Conservation (phyloP, 2,797 vertebrate species). For the Danio jaintianensis region DNA sequence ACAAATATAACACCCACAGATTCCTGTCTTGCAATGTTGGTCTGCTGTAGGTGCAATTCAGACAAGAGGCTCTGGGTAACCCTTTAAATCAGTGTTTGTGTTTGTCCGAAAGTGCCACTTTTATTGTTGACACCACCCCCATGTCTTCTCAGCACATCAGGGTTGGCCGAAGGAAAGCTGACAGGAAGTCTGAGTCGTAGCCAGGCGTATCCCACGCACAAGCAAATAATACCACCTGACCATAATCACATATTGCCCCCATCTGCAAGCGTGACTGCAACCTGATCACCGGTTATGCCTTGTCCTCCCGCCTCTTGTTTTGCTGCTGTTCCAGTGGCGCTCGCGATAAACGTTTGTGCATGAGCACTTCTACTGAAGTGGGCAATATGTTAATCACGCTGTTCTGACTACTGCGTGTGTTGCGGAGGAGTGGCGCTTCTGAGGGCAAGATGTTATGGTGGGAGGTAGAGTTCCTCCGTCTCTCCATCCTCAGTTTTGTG, state of each 20-base stretch:
- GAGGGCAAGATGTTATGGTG: conserved; percentile 47
- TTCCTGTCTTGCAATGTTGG: not conserved
- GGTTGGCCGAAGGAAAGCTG: conserved; percentile 39
- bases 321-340: conserved; percentile 45
- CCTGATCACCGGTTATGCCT: not conserved
- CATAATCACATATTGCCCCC: conserved; percentile 42
- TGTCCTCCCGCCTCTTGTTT: not conserved
- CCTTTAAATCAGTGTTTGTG: not conserved
- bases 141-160: conserved; percentile 58
- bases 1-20: conserved; percentile 20
- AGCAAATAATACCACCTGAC: conserved; percentile 59
- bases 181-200: conserved; percentile 18
- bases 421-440: conserved; percentile 56
- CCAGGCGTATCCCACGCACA: not conserved
- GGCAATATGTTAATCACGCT: conserved; percentile 44
- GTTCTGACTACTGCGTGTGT: conserved; percentile 45
- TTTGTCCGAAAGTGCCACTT: conserved; percentile 32
- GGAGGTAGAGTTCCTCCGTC: conserved; percentile 54
- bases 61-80: not conserved
- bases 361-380: conserved; percentile 31
- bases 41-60: conserved; percentile 4
- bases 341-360: conserved; percentile 15
- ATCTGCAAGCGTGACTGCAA: not conserved
- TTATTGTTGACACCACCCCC: conserved; percentile 11
- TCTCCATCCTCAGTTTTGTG: conserved; percentile 39